A percentile compares a stretch with the other conserved stretches of the same genome.
Conservation (phyloP, 2,888 invertebrate species). For the Anarsia innoxiella region DNA sequence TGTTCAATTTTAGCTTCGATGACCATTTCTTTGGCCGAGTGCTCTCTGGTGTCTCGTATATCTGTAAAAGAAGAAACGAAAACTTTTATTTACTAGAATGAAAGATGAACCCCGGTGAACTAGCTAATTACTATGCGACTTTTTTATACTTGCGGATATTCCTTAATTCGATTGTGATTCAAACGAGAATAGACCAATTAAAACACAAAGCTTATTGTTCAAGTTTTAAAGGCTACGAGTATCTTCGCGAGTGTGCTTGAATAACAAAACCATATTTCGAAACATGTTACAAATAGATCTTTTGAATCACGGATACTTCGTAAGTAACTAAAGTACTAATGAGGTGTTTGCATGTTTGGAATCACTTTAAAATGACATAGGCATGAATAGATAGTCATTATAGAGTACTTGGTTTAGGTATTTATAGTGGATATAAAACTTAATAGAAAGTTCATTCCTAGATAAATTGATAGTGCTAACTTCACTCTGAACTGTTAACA, state of each 20-base stretch:
- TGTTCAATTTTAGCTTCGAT: constrained; percentile 79
- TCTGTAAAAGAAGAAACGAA: constrained; percentile 54
- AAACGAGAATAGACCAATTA: constrained; percentile 25
- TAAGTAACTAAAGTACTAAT: not conserved
- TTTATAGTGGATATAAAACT: no score
- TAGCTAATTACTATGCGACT: no score
- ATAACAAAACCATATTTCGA: constrained; percentile 27
- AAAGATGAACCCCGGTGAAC: no score
- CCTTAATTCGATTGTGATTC: constrained; percentile 20
- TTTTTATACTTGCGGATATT: no score
- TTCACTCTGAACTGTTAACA: no score
- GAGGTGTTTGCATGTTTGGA: not conserved
- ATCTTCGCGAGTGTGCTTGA: constrained; percentile 22
- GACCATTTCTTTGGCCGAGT: constrained; percentile 82
- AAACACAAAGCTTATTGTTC: constrained; percentile 21
- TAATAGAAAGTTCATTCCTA: no score
- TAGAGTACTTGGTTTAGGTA: no score
- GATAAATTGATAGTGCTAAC: no score
- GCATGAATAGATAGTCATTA: not conserved
- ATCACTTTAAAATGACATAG: no score
- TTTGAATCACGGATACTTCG: not conserved
- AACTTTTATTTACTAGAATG: no score
- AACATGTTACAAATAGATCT: constrained; percentile 8
- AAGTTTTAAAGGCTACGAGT: constrained; percentile 23
- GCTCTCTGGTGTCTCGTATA: constrained; percentile 68